Percentiles rank a stretch among this genome's conserved stretches.
Conservation (phyloP, 2,113 vertebrate species). For the Pterocles burchelli region DNA sequence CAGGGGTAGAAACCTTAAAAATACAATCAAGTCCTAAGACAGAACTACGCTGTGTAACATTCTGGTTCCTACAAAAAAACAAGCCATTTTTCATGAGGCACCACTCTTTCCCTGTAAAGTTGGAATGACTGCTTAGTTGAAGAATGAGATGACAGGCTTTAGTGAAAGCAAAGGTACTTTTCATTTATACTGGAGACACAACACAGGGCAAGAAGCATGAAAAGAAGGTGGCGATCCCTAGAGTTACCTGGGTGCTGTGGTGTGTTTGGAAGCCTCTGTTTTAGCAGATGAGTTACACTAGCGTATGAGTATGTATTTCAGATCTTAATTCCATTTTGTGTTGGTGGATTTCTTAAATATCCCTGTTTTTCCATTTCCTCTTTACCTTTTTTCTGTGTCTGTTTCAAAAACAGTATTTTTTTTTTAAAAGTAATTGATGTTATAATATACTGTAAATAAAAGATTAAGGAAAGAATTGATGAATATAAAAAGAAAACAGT, state of each 20-base stretch:
- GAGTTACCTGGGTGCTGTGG: background rate
- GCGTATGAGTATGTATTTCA: background rate
- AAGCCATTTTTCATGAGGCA: background rate
- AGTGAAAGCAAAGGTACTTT: background rate
- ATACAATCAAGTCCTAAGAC: background rate
- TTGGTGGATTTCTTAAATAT: background rate
- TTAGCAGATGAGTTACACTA: background rate
- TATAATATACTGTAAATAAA: background rate
- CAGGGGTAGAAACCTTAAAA: background rate
- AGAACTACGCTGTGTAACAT: background rate
- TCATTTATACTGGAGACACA: background rate
- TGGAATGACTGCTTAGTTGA: background rate
- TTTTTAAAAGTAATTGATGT: background rate
- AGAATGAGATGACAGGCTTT: background rate
- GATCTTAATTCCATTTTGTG: background rate
- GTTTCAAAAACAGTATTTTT: background rate
- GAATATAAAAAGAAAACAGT: background rate
- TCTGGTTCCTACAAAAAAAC: background rate
- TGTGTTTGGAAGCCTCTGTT: background rate
- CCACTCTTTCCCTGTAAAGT: background rate
- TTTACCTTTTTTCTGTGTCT: background rate
- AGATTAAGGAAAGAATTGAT: background rate
- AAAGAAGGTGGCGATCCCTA: background rate
- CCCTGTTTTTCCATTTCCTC: background rate
- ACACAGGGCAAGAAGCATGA: background rate